Conservation (phyloP, 2,888 invertebrate species). For the Syritta pipiens region DNA sequence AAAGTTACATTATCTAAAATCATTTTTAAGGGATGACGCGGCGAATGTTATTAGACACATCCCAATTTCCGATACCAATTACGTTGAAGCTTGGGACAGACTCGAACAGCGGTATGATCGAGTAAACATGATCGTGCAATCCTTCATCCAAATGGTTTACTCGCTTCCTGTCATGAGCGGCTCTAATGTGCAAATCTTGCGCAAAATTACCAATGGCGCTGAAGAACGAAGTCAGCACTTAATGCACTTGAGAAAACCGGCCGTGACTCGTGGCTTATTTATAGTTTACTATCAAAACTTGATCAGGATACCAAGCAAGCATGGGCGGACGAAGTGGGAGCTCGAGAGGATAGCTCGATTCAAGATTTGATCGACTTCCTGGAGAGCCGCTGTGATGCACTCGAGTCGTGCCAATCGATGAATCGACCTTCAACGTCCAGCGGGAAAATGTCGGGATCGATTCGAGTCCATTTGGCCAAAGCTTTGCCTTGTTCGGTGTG, state of each 20-base stretch:
- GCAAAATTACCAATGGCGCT: conserved; percentile 5
- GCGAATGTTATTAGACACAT: too few species aligned
- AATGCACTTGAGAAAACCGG: not conserved
- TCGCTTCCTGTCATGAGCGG: conserved; percentile 8
- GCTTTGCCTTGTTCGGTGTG: not conserved
- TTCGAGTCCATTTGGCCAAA: not conserved
- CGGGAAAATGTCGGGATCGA: not conserved
- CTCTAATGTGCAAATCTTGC: not conserved
- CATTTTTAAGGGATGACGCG: too few species aligned
- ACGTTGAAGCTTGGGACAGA: too few species aligned
- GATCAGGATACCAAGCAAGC: conserved; percentile 20
- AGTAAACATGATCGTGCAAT: conserved; percentile 5
- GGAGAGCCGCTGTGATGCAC: not conserved
- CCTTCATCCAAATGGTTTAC: not conserved
- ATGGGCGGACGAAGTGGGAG: conserved; percentile 11
- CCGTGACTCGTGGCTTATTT: conserved; percentile 20
- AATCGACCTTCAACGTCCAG: not conserved
- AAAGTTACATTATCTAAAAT: too few species aligned
- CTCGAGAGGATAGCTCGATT: not conserved
- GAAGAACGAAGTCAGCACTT: not conserved
- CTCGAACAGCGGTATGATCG: not conserved
- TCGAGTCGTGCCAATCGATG: not conserved
- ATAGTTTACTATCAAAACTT: conserved; percentile 6
- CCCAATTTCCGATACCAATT: too few species aligned
- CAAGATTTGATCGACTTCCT: not conserved